Evolutionary conservation across 2,113 vertebrate genomes (phyloP).

Genomic region (Nothoprocta pentlandii): DNA sequence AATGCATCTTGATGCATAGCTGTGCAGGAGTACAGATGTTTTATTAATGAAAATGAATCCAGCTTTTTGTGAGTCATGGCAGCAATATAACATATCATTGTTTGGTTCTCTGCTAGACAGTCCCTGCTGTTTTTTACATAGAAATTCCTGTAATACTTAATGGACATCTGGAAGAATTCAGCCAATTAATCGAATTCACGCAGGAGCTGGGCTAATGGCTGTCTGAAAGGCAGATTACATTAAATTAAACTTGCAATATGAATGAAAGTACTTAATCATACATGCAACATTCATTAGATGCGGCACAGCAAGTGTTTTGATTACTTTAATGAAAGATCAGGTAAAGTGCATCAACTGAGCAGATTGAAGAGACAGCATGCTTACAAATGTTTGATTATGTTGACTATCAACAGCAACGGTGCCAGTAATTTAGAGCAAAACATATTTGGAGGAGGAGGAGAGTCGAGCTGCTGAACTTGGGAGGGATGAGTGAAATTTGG

Average conservation of each 20-base stretch:
- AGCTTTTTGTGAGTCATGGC: slow-evolving; percentile 87
- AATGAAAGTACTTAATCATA: slow-evolving; percentile 90
- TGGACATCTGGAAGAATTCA: slow-evolving; percentile 91
- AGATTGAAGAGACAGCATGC: slow-evolving; percentile 86
- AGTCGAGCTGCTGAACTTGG: slow-evolving; percentile 64
- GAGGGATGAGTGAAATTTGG: slow-evolving; percentile 59
- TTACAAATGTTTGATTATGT: slow-evolving; percentile 88
- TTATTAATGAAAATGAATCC: slow-evolving; percentile 89
- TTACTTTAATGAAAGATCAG: slow-evolving; percentile 90
- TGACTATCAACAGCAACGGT: slow-evolving; percentile 85
- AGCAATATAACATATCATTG: slow-evolving; percentile 86
- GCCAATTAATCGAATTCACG: slow-evolving; percentile 87
- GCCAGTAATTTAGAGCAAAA: slow-evolving; percentile 85
- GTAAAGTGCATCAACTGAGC: slow-evolving; percentile 87
- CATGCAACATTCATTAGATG: slow-evolving; percentile 88
- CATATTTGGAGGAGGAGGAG: slow-evolving; percentile 72
- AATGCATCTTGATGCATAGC: slow-evolving; percentile 84
- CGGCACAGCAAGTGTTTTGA: slow-evolving; percentile 86
- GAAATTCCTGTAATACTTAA: slow-evolving; percentile 90
- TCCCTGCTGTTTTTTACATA: slow-evolving; percentile 85
- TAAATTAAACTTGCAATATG: slow-evolving; percentile 88
- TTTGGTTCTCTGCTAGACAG: slow-evolving; percentile 81
- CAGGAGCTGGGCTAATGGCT: slow-evolving; percentile 85
- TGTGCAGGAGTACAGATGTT: slow-evolving; percentile 85
- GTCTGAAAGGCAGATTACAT: slow-evolving; percentile 89